Conservation (phyloP, 2,888 invertebrate species). For the Pyrocoelia pectoralis region DNA sequence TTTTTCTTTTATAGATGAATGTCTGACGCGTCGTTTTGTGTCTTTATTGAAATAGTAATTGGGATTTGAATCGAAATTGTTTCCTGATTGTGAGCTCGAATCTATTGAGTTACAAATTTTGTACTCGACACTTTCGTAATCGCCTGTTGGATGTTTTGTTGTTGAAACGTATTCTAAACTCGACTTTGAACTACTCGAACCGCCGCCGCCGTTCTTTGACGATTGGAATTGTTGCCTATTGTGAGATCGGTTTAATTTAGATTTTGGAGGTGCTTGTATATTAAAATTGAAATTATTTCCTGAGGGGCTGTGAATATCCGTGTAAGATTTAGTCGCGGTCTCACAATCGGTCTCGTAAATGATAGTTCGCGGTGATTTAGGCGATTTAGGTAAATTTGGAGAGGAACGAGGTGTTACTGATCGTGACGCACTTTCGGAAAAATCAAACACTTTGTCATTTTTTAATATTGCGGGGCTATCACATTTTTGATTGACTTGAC, state of each 20-base stretch:
- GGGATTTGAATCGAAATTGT: constrained; percentile 36
- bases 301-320: constrained; percentile 38
- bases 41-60: constrained; percentile 30
- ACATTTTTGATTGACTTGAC: constrained; percentile 38
- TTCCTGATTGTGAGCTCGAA: constrained; percentile 50
- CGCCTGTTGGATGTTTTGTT: constrained; percentile 55
- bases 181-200: constrained; percentile 52
- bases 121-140: constrained; percentile 57
- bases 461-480: constrained; percentile 43
- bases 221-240: constrained; percentile 53
- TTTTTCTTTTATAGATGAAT: constrained; percentile 56
- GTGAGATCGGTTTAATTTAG: constrained; percentile 44
- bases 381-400: constrained; percentile 48
- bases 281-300: constrained; percentile 53
- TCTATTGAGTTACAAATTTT: constrained; percentile 57
- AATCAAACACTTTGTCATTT: constrained; percentile 40
- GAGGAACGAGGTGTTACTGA: constrained; percentile 35
- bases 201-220: constrained; percentile 49
- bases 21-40: constrained; percentile 37
- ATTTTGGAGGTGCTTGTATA: constrained; percentile 53
- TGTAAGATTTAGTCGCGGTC: constrained; percentile 31
- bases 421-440: constrained; percentile 28
- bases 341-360: constrained; percentile 45
- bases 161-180: constrained; percentile 56
- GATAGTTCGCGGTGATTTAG: constrained; percentile 48